These are phyloP conservation scores for Gallinago jamesoni DNA, from an alignment of 2,113 vertebrate species.

Conservation along the genomic window DNA sequence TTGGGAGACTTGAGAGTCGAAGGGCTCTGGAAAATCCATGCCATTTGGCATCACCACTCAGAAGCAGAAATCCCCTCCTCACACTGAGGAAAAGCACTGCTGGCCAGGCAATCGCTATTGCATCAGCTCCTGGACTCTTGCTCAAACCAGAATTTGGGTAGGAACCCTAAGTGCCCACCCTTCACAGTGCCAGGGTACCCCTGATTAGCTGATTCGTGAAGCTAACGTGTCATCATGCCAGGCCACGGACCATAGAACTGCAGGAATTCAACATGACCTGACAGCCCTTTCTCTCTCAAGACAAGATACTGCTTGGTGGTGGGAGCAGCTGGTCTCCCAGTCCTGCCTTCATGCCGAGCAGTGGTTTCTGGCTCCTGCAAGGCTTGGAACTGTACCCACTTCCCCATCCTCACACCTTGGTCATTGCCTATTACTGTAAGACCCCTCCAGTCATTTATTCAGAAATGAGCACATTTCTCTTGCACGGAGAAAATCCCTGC, in stretches of 20 bases:
- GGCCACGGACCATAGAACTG: background rate
- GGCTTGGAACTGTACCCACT: background rate
- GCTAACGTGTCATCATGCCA: background rate
- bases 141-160: background rate
- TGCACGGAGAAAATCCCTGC: background rate
- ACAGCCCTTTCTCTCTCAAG: background rate
- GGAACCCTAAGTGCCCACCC: background rate
- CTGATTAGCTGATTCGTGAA: background rate
- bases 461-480: background rate
- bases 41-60: background rate
- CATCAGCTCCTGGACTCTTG: fast-evolving
- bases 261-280: background rate
- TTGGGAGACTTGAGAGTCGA: background rate
- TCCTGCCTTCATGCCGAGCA: background rate
- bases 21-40: background rate
- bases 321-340: background rate
- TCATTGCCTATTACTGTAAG: background rate
- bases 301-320: fast-evolving
- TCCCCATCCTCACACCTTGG: background rate
- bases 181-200: background rate
- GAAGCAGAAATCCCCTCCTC: background rate
- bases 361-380: background rate
- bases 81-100: background rate
- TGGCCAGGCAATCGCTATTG: background rate
- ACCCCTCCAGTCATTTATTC: background rate